Conservation (phyloP, 2,797 vertebrate genomes). For the Sylvia borin region DNA sequence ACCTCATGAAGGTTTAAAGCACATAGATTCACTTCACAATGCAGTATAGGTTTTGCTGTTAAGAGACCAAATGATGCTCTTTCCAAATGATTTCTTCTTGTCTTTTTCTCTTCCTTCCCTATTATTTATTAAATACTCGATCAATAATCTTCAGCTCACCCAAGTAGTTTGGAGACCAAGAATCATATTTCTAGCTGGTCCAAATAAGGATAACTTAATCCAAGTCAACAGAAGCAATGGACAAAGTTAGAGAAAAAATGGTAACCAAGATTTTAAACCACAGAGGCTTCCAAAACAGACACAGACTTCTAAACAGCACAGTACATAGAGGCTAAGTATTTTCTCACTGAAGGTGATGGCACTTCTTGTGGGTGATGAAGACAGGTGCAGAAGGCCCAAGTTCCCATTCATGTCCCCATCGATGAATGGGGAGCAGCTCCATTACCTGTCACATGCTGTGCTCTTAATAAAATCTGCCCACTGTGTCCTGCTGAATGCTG, state of each 20-base stretch:
- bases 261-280: not conserved
- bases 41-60: not conserved
- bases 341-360: not conserved
- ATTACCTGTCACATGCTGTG: accelerated
- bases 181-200: not conserved
- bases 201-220: not conserved
- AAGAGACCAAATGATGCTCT: not conserved
- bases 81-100: not conserved
- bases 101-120: not conserved
- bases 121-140: not conserved
- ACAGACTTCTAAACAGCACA: not conserved
- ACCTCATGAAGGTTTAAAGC: not conserved
- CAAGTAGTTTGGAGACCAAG: not conserved
- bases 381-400: not conserved
- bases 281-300: not conserved
- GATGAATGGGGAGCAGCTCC: accelerated
- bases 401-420: accelerated
- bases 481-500: not conserved
- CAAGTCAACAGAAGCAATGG: not conserved
- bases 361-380: not conserved
- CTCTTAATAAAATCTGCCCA: not conserved
- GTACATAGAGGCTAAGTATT: not conserved
- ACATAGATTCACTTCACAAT: not conserved
- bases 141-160: not conserved
- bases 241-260: not conserved